phyloP scores from a whole-genome alignment of 1,140 invertebrate genomes.

The Tetraneura akinire region DNA sequence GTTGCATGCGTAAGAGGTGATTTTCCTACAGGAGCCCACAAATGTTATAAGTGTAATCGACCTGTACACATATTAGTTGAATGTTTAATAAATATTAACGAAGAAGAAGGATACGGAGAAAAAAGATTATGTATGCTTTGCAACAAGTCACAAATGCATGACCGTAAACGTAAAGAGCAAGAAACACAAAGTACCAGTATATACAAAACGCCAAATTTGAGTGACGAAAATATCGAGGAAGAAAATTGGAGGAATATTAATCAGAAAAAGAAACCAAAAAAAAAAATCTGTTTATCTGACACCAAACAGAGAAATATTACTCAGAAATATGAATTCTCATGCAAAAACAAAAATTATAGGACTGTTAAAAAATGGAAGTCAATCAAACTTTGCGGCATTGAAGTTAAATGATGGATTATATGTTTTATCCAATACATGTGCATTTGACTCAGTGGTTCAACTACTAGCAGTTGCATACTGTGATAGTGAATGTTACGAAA shows the following conservation, averaged over 20 bases:
- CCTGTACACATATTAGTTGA: neutral
- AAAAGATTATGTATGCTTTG: neutral
- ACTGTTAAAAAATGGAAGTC: neutral
- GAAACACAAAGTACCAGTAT: no score
- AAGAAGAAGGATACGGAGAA: neutral
- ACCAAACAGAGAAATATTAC: neutral
- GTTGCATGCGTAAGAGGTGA: no score
- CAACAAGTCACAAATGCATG: no score
- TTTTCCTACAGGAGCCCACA: no score
- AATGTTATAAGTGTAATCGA: neutral
- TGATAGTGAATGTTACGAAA: neutral
- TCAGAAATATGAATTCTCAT: neutral
- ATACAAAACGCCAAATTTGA: neutral
- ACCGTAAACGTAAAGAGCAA: no score
- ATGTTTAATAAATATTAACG: neutral
- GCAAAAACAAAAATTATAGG: constrained; percentile 2
- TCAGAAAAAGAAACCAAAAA: neutral
- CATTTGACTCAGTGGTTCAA: neutral
- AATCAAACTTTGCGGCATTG: neutral
- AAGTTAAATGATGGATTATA: neutral
- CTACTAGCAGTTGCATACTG: no score
- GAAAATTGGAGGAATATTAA: constrained; percentile 11
- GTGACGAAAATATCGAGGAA: neutral
- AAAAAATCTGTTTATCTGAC: neutral
- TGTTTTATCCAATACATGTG: neutral